Conservation (phyloP, 2,797 vertebrate species). For the Bryconaethiops microstoma region DNA sequence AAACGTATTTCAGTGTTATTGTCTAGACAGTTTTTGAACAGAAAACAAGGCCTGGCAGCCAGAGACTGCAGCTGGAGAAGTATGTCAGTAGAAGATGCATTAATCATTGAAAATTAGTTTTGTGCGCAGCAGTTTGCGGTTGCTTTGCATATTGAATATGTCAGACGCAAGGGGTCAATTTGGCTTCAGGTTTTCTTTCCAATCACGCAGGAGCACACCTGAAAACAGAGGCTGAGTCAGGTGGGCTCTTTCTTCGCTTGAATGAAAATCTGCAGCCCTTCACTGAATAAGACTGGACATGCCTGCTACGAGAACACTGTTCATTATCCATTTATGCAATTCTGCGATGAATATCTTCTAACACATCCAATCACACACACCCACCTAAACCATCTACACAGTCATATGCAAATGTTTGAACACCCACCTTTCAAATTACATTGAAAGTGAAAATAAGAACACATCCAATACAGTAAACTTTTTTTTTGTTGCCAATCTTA, state of each 20-base stretch:
- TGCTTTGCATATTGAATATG: not conserved
- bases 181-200: too few relatives aligned
- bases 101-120: not conserved
- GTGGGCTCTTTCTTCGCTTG: too few relatives aligned
- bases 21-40: not conserved
- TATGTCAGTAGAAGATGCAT: not conserved
- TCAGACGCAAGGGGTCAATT: not conserved
- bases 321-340: not conserved
- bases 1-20: slow-evolving; percentile 24
- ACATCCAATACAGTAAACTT: too few relatives aligned
- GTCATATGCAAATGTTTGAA: too few relatives aligned
- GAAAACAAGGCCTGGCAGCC: slow-evolving; percentile 14
- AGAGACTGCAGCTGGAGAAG: slow-evolving; percentile 20
- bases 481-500: too few relatives aligned
- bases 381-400: slow-evolving; percentile 7
- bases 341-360: not conserved
- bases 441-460: too few relatives aligned
- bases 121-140: not conserved
- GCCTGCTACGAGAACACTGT: not conserved
- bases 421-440: too few relatives aligned
- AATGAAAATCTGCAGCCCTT: too few relatives aligned
- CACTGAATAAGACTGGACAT: too few relatives aligned
- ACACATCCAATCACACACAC: not conserved
- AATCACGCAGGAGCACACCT: too few relatives aligned
- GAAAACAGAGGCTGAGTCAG: too few relatives aligned